Conservation (phyloP, 2,113 vertebrate species). For the Lampris incognitus region DNA sequence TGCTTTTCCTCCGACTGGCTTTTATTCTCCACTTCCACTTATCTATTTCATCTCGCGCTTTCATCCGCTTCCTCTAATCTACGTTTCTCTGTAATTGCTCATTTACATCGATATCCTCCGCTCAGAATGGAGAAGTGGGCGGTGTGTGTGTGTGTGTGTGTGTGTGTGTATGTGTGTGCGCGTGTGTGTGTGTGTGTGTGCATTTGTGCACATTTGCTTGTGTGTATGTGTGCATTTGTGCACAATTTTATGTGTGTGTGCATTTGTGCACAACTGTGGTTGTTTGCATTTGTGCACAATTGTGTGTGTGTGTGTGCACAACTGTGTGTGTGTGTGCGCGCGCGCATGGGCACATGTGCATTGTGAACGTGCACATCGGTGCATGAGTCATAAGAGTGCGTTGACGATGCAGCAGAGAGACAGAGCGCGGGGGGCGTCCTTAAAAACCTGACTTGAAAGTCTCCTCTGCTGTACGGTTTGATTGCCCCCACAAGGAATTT, state of each 20-base stretch:
- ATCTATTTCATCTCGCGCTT: slow-evolving; percentile 25
- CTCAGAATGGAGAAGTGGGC: slow-evolving; percentile 61
- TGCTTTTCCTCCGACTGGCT: slow-evolving; percentile 54
- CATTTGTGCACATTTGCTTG: slow-evolving; percentile 9
- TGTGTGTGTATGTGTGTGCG: slow-evolving; percentile 5
- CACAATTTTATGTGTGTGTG: slow-evolving; percentile 21
- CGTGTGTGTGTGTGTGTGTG: slow-evolving; percentile 38
- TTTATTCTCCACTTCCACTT: slow-evolving; percentile 38
- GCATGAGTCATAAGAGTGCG: too few species aligned
- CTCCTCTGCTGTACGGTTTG: too few species aligned
- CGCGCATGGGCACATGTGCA: slow-evolving; percentile 11
- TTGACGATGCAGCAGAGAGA: too few species aligned
- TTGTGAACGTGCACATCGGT: slow-evolving; percentile 20
- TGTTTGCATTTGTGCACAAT: slow-evolving; percentile 26
- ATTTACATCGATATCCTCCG: slow-evolving; percentile 70
- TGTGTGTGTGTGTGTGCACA: slow-evolving; percentile 51
- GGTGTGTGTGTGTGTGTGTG: slow-evolving; percentile 2
- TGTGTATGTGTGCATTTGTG: slow-evolving; percentile 50
- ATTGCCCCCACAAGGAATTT: too few species aligned
- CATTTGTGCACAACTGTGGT: background rate
- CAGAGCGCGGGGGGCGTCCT: too few species aligned
- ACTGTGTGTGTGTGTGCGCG: slow-evolving; percentile 43
- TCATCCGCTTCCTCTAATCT: slow-evolving; percentile 15
- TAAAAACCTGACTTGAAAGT: too few species aligned
- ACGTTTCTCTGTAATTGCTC: slow-evolving; percentile 57